Base-by-base conservation (phyloP, 1,140 invertebrate genomes). In the Triops longicaudatus region DNA sequence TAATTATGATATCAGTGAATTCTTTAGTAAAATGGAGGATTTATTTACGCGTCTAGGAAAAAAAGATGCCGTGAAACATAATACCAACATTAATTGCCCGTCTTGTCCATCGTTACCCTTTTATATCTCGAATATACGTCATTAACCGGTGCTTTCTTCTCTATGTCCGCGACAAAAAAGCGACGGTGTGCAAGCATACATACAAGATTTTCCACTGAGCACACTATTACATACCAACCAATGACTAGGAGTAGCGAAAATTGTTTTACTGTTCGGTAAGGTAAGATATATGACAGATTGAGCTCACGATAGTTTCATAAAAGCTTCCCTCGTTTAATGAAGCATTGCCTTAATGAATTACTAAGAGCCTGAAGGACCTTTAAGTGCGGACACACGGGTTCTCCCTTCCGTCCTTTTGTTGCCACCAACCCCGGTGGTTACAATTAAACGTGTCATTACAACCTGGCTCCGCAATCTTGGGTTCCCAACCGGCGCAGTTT, bases 401-500 rank as follows among this genome's bases (percentile, higher is more conserved):
- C 50, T 63, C 22, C 50, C 14, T 17, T n/a, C 5, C 5, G 6
- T 14, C 5, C 14, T 63, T 22, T 63, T 63, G 22, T 17, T 17
- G 50, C 14, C 22, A 9, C 14, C 50, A 63, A 63, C 31, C 31
- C 31, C 7, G 31, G 31, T n/a, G n/a, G 50, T 22, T 4, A 17
- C 50, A 63, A n/a, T 63, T n/a, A 17, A 63, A 63, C 14, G 50
- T 63, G 50, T 63, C 50, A 63, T 22, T 22, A 22, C n/a, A 22
- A 63, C 50, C 14, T 37, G 31, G 31, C 31, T 37, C 31, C 31
- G 31, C 31, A 37, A 37, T 37, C 31, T 63, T 63, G 3, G 14
- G 50, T 22, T 63, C 50, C 44, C 50, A 17, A 63, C 50, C 50
- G 50, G 50, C 50, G 50, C 50, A 63, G 50, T n/a, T 37, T 63